Evolutionary conservation across 2,113 vertebrate species (phyloP).

Genomic region (Dasyornis broadbenti): DNA sequence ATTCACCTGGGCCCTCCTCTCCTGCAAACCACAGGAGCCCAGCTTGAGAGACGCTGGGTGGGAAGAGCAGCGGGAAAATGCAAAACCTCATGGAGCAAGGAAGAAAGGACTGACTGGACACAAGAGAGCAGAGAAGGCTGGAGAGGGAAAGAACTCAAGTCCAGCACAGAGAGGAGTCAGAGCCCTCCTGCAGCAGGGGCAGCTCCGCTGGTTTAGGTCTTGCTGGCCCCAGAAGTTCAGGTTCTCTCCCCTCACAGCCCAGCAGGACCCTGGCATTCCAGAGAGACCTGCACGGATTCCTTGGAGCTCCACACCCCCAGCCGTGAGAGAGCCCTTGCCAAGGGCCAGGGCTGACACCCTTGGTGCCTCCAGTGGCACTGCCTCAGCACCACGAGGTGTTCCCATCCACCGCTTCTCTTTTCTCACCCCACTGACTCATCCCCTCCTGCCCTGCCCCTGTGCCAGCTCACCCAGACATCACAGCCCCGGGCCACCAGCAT

Average conservation of each 20-base stretch:
- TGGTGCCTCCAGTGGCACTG: neutral
- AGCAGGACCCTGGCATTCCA: neutral
- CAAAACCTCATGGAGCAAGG: neutral
- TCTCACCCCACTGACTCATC: neutral
- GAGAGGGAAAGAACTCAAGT: neutral
- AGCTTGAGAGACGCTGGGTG: neutral
- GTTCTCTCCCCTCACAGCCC: neutral
- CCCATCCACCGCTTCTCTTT: neutral
- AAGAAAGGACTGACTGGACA: neutral
- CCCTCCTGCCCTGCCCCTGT: neutral
- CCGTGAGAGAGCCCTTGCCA: neutral
- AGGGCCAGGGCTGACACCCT: neutral
- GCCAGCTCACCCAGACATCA: neutral
- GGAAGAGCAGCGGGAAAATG: neutral
- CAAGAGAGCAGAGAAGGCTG: neutral
- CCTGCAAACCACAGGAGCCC: neutral
- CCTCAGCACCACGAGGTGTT: neutral
- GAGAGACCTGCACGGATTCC: neutral
- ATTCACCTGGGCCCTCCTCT: neutral
- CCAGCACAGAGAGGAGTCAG: neutral
- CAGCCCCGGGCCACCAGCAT: neutral
- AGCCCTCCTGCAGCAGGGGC: neutral
- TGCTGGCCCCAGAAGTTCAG: neutral
- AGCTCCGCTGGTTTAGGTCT: neutral
- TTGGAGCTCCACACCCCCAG: neutral